Conservation (phyloP, 1,140 invertebrate species). For the Yoshiicerus persimilis region DNA sequence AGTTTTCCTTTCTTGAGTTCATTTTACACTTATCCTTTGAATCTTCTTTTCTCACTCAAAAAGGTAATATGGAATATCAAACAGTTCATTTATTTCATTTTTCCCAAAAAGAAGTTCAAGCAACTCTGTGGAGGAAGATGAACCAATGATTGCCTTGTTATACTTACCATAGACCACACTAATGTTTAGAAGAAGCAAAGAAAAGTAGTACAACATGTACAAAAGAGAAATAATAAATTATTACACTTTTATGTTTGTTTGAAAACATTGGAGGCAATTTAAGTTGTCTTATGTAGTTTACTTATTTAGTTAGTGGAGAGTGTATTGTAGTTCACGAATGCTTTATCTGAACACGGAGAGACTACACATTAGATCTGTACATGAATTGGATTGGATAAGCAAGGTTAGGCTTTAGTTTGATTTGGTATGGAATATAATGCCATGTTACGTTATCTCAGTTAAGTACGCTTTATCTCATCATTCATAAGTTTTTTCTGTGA, state of each 20-base stretch:
- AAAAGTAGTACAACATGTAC: not conserved
- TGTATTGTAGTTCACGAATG: too few relatives aligned
- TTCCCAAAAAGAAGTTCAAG: not conserved
- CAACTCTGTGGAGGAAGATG: not conserved
- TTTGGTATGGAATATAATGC: not conserved
- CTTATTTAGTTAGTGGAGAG: not conserved
- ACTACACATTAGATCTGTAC: not conserved
- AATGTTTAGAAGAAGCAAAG: not conserved
- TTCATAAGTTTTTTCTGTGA: not conserved
- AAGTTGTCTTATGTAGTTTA: not conserved
- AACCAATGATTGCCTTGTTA: not conserved
- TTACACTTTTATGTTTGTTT: conserved; percentile 2
- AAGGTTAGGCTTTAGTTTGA: not conserved
- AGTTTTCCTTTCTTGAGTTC: too few relatives aligned
- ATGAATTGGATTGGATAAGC: not conserved
- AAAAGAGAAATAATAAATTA: not conserved
- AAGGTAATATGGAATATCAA: not conserved
- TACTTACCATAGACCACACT: not conserved
- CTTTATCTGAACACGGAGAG: too few relatives aligned
- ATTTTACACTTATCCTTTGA: not conserved
- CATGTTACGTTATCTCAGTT: not conserved
- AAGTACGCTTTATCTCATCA: conserved; percentile 3
- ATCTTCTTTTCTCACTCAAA: not conserved
- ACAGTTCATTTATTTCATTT: not conserved
- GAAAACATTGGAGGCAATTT: not conserved